Percentiles rank a stretch among this genome's conserved stretches.
Evolutionary conservation across 2,797 vertebrate genomes (phyloP).

Genomic region (Cyclura pinguis): DNA sequence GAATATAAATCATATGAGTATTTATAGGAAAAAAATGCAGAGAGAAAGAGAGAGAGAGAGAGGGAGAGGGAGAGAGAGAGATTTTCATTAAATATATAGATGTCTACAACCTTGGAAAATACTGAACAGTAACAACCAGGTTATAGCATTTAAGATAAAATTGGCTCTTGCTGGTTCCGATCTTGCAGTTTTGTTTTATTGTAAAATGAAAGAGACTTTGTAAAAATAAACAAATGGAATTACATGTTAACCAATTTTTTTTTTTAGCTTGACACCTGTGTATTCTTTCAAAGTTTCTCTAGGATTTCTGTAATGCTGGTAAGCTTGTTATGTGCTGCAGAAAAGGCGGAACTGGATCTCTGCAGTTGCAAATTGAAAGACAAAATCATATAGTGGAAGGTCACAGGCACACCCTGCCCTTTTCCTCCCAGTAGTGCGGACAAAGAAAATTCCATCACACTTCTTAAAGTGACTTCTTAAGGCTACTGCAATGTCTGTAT

Average conservation of each 20-base stretch:
- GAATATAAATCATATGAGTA: constrained; percentile 18
- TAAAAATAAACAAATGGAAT: not conserved
- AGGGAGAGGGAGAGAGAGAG: not conserved
- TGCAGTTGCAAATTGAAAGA: not conserved
- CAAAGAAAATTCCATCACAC: not conserved
- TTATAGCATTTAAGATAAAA: not conserved
- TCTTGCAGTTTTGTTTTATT: not conserved
- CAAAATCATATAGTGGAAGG: not conserved
- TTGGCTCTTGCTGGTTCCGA: not conserved
- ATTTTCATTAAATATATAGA: not conserved
- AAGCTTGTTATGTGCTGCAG: constrained; percentile 2
- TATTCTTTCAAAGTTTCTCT: constrained; percentile 1
- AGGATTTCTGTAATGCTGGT: not conserved
- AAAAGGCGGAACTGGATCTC: accelerated
- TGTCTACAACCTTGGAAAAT: not conserved
- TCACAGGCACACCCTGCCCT: not conserved
- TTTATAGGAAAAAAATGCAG: not conserved
- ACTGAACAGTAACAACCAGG: not conserved
- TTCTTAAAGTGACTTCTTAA: not conserved
- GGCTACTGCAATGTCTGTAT: not conserved
- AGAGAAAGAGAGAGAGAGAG: not conserved
- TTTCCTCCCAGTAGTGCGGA: not conserved
- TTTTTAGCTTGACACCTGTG: not conserved
- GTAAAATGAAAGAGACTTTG: not conserved
- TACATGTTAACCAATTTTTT: constrained; percentile 8